Evolutionary conservation across 2,797 vertebrate species (phyloP).

Genomic region (Carcharodon carcharias): DNA sequence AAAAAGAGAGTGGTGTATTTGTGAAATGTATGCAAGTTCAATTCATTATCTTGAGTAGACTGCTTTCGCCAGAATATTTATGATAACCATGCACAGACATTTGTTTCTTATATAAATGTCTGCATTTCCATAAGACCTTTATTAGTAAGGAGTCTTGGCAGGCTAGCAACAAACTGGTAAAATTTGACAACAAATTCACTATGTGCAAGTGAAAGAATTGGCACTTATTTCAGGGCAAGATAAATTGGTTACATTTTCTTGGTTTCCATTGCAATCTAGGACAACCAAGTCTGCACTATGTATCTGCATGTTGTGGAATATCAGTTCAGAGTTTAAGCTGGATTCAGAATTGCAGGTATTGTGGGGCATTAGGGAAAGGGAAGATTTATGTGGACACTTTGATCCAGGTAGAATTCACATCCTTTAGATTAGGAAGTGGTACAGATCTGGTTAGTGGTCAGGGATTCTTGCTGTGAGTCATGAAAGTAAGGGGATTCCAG

Average conservation of each 20-base stretch:
- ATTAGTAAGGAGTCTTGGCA: background rate
- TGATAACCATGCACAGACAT: background rate
- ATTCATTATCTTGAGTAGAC: background rate
- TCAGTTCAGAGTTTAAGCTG: background rate
- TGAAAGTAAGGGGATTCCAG: too few species aligned
- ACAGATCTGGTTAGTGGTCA: too few species aligned
- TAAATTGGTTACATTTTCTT: background rate
- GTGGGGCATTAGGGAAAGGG: background rate
- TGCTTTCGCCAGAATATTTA: background rate
- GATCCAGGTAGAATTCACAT: too few species aligned
- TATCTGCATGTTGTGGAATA: background rate
- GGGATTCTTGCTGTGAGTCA: too few species aligned
- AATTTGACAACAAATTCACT: conserved; percentile 7
- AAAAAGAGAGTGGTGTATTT: background rate
- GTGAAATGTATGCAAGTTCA: background rate
- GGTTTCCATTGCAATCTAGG: background rate
- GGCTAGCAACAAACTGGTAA: background rate
- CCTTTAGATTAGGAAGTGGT: too few species aligned
- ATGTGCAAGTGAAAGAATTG: background rate
- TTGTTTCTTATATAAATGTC: background rate
- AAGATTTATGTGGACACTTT: too few species aligned
- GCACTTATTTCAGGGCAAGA: too few species aligned
- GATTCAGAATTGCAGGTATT: background rate
- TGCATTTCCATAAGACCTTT: background rate
- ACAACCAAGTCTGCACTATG: background rate